Evolutionary conservation across 2,797 vertebrate species (phyloP), one percentile per base, ranked within the genome.

Genomic region (Gastrophryne carolinensis): DNA sequence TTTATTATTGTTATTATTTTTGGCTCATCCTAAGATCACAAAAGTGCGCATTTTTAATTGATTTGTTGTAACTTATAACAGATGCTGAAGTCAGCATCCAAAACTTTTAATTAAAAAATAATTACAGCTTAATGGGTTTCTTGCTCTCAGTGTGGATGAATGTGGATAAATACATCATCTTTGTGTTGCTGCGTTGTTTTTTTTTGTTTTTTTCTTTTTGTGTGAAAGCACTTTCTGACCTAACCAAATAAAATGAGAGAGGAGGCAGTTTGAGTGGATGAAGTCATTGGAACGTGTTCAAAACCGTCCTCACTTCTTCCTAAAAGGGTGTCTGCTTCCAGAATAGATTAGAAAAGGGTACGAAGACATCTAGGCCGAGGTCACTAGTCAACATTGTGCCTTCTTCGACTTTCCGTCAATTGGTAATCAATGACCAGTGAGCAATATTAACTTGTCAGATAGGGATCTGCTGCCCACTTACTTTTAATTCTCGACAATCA

Each of bases 81-180:
- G 91, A 93, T 92, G 85, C 75, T 79, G 88, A 90, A 88, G 89
- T 90, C 89, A 89, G 88, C 86, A 89, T 89, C 87, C 89, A 91
- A 89, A 87, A 89, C 92, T 30, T 66, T 91, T 92, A 92, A 92
- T 92, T 92, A 92, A 92, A 92, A 92, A 92, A 91, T 92, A 92
- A 92, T 91, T 91, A 88, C 34, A 27, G 89, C 82, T 89, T 91
- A 91, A 92, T 92, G 87, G 87, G 86, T 91, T 91, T 87, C 86
- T 88, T 87, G 89, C 88, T 89, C 89, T 89, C 90, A 90, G 88
- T 91, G 90, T 83, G 89, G 87, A 89, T 89, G 89, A 87, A 90
- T 89, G 89, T 87, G 87, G 88, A 86, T 90, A 89, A n/a, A n/a
- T n/a, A 91, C 90, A 90, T 87, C 89, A 89, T 90, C 88, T 87